Conservation (phyloP, 2,797 vertebrate species). For the Semotilus atromaculatus region DNA sequence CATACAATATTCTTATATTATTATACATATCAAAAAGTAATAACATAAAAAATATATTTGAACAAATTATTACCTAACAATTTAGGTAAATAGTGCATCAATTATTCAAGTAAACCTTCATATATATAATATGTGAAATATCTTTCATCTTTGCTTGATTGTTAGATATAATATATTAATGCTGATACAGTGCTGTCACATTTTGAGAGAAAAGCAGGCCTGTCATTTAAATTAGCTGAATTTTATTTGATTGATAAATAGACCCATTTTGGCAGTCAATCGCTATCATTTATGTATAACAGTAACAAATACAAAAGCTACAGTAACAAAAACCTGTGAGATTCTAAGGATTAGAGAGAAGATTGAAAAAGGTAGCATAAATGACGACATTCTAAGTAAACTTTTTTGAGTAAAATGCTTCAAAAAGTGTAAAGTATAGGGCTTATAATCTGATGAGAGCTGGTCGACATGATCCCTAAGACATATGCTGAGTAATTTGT, state of each 20-base stretch:
- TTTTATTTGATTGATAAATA: not conserved
- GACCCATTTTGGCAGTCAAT: not conserved
- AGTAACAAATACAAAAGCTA: not conserved
- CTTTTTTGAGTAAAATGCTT: not conserved
- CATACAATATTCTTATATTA: too few relatives aligned
- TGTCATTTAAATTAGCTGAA: too few relatives aligned
- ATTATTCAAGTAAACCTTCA: too few relatives aligned
- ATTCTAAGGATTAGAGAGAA: not conserved
- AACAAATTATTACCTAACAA: too few relatives aligned
- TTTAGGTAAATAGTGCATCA: too few relatives aligned
- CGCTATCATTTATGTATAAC: not conserved
- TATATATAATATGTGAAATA: not conserved
- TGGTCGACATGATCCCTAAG: not conserved
- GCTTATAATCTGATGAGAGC: not conserved
- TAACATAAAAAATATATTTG: too few relatives aligned
- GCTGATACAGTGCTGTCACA: not conserved
- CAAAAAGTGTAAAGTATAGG: not conserved
- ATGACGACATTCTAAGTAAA: not conserved
- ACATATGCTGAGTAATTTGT: not conserved
- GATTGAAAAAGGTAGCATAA: not conserved
- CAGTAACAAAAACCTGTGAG: too few relatives aligned
- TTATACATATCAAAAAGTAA: too few relatives aligned
- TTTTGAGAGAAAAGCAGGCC: not conserved
- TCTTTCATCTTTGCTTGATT: not conserved
- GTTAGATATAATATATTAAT: not conserved